Evolutionary conservation across 2,113 vertebrate genomes (phyloP).

Genomic region (Pithys albifrons): DNA sequence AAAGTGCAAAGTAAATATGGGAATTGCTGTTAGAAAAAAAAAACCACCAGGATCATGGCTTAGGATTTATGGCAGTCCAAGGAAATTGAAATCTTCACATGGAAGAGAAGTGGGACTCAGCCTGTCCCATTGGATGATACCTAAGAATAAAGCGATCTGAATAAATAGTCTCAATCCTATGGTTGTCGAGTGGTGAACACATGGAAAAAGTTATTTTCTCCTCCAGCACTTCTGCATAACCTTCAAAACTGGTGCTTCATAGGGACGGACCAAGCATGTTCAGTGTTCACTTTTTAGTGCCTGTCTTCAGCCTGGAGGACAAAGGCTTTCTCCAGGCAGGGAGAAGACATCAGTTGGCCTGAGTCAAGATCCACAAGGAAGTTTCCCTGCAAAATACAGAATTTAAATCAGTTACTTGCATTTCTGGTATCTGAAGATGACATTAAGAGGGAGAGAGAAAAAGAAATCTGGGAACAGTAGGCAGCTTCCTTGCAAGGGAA

Average conservation of each 20-base stretch:
- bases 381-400: background rate
- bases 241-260: background rate
- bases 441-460: background rate
- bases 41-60: background rate
- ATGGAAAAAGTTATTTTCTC: background rate
- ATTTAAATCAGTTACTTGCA: background rate
- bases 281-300: background rate
- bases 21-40: background rate
- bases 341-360: background rate
- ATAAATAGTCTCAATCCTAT: background rate
- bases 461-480: conserved; percentile 20
- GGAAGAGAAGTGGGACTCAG: background rate
- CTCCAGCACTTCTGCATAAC: background rate
- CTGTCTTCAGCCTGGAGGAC: background rate
- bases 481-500: background rate
- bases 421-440: background rate
- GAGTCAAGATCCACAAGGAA: background rate
- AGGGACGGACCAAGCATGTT: background rate
- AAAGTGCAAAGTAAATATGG: background rate
- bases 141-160: background rate
- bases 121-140: background rate
- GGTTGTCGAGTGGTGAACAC: background rate
- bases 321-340: background rate
- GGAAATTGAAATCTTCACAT: background rate
- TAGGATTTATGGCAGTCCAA: background rate